Base-by-base conservation (phyloP, 2,888 invertebrate genomes). In the Trimorus sp. region DNA sequence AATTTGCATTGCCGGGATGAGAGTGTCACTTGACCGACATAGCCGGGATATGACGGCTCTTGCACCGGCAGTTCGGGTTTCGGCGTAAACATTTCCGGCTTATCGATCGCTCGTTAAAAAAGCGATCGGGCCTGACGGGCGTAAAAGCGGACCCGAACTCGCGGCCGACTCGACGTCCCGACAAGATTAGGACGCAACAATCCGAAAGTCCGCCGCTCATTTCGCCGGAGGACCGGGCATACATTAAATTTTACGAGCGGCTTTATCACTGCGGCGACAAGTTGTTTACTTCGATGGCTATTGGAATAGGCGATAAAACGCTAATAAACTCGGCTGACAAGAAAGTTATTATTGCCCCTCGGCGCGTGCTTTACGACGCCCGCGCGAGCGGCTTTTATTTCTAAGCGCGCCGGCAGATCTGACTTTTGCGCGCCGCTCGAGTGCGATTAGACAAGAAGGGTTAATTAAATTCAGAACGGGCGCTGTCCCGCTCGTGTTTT, bases 311-410 rank as follows among this genome's bases (percentile, higher is more conserved):
- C 76, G 75, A 82, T 82, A 75, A 79, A 79, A 77, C 68, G 65
- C 69, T 79, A 79, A 66, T 83, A 83, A 83, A 83, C 79, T 79
- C 79, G 71, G 66, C 68, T 69, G 79, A 77, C 76, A 69, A 79
- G 83, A 73, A 79, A 83, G 79, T 83, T 83, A 82, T 82, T 73
- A 79, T 79, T 79, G 45, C 82, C 59, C 60, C 62, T 74, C 60
- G 51, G 70, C 59, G 65, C 14, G 42, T 26, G 58, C 42, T 82
- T 78, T 81, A 82, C 66, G 78, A 76, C 53, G 16, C 54, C 59
- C 65, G 53, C 45, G 65, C 73, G 54, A 49, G 38, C 49, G 62
- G 66, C 79, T 73, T 79, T 79, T 79, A 73, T 73, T 79, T 59
- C 56, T 54, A 62, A 69, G 16, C 63, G 26, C 62, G 7, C 58